Evolutionary conservation across 1,140 invertebrate genomes (phyloP), one percentile per base, ranked within the genome.

Genomic region (Zaprionus ornatus): DNA sequence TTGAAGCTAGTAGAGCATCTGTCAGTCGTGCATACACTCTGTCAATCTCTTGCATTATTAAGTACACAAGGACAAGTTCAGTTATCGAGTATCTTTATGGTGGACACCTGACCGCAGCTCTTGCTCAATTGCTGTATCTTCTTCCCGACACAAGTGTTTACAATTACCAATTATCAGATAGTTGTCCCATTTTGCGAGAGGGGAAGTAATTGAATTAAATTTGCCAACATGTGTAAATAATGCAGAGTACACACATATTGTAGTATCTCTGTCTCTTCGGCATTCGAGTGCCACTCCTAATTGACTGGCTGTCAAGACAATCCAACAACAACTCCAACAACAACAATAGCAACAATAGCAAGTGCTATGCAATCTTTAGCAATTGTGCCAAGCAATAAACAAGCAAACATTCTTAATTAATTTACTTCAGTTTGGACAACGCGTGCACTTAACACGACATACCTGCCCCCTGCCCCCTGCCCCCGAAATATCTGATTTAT

Each of bases 101-200:
- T 69, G 54, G 48, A 64, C 70, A 69, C 55, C 56, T 65, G 62
- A 50, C 79, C 69, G 62, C 76, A 87, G 72, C 83, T 62, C 72
- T 48, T 59, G 40, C 40, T 15, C 35, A 45, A 17, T n/a, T 45
- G 9, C 40, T 45, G n/a, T n/a, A n/a, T 17, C 40, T 17, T 45
- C n/a, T 6, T 42, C n/a, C n/a, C 6, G n/a, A 56, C n/a, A 55
- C 67, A 82, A 74, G 72, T 77, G 57, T 15, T 62, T 74, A 71
- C 77, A 83, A 83, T 77, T 88, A 80, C 77, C 84, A 88, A 88
- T 83, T 88, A 88, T 80, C 80, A 77, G 77, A 68, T 87, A 79
- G 77, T 73, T 73, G 29, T 68, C 9, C 19, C 17, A 72, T 64
- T 74, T 54, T 61, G 32, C 52, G 7, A 45, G n/a, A 25, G 65